Conservation (phyloP, 30 jellyfish, hydroid and myxozoan genomes). For the Mastigias papua region DNA sequence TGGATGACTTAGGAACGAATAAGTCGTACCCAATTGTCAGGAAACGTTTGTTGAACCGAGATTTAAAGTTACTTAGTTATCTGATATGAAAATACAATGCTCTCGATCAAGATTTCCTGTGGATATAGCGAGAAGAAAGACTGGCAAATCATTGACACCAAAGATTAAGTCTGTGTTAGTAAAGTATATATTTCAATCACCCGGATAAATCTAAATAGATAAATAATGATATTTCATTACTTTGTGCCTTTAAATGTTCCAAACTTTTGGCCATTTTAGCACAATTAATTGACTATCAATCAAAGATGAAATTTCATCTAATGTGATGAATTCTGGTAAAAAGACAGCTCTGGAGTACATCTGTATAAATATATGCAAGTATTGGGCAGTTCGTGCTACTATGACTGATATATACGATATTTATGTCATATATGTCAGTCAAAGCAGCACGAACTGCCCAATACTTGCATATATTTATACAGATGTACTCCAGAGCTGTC, state of each 20-base stretch:
- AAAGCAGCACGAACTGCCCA: too few relatives aligned
- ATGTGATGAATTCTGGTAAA: too few relatives aligned
- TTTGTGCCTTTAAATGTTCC: neutral
- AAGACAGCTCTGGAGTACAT: too few relatives aligned
- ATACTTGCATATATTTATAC: too few relatives aligned
- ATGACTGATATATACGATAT: too few relatives aligned
- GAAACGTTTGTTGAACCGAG: slow-evolving; percentile 18
- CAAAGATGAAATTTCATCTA: neutral
- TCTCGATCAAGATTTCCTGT: neutral
- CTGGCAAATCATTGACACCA: slow-evolving; percentile 9
- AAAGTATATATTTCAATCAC: neutral
- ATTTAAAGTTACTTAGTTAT: neutral
- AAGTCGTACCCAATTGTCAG: slow-evolving; percentile 3
- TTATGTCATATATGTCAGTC: too few relatives aligned
- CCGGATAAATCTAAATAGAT: neutral
- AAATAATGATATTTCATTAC: neutral
- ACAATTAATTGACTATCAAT: neutral
- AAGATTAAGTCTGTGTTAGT: neutral
- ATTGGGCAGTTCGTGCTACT: too few relatives aligned
- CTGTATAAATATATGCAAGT: too few relatives aligned
- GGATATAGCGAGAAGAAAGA: neutral
- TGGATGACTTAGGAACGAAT: neutral
- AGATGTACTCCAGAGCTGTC: too few relatives aligned
- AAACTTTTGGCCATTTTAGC: neutral
- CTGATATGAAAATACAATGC: slow-evolving; percentile 17